phyloP scores from a whole-genome alignment of 1,140 invertebrate species.

The Drosophila bifasciata region DNA sequence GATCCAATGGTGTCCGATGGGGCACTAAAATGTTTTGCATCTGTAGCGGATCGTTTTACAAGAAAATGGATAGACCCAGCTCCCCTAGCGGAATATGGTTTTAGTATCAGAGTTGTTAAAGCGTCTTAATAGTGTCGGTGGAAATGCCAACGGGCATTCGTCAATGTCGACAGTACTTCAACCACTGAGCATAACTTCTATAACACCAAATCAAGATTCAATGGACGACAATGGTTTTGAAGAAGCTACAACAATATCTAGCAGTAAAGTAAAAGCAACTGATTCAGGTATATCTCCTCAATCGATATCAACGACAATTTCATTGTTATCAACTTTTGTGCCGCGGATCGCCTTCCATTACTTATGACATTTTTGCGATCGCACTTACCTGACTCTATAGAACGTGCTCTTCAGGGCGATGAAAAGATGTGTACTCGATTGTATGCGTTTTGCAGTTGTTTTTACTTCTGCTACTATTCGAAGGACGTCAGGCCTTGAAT shows the following conservation, averaged over 20 bases:
- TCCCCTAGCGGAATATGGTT: slow-evolving; percentile 92
- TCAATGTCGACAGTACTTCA: slow-evolving; percentile 20
- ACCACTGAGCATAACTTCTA: slow-evolving; percentile 9
- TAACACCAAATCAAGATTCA: slow-evolving; percentile 38
- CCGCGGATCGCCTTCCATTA: slow-evolving; percentile 96
- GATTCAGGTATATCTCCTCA: slow-evolving; percentile 84
- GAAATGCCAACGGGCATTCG: slow-evolving; percentile 50
- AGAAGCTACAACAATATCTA: slow-evolving; percentile 80
- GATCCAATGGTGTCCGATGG: slow-evolving; percentile 97
- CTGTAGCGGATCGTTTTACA: slow-evolving; percentile 97
- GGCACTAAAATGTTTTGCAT: slow-evolving; percentile 98
- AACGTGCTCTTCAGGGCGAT: slow-evolving; percentile 97
- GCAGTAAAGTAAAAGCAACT: slow-evolving; percentile 86
- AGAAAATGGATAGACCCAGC: slow-evolving; percentile 94
- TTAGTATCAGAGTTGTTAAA: slow-evolving; percentile 90
- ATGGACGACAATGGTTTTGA: slow-evolving; percentile 53
- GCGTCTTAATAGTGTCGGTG: slow-evolving; percentile 91
- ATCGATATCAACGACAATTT: slow-evolving; percentile 97
- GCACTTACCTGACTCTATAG: slow-evolving; percentile 95
- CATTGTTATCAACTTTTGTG: slow-evolving; percentile 96
- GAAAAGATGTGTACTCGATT: slow-evolving; percentile 97
- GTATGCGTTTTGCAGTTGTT: slow-evolving; percentile 98
- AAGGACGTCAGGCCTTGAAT: slow-evolving; percentile 96
- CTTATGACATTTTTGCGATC: slow-evolving; percentile 94
- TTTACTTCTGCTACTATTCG: slow-evolving; percentile 96